These are phyloP conservation scores for Burhinus bistriatus DNA, from an alignment of 2,113 vertebrate species.

Conservation along the genomic window DNA sequence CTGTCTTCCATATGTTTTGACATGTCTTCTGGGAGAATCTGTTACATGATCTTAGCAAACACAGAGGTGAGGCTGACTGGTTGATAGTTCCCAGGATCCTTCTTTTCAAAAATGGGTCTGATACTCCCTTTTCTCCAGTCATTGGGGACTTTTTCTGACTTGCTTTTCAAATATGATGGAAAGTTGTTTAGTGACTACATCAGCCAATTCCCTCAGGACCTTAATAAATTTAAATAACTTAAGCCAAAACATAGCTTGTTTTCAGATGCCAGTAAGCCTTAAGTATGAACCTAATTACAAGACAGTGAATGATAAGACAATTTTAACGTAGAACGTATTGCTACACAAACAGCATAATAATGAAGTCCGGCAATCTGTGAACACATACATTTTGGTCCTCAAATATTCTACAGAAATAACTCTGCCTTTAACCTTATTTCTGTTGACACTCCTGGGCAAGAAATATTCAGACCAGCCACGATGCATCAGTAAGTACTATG, in stretches of 20 bases:
- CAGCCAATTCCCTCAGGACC: not conserved
- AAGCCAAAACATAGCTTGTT: not conserved
- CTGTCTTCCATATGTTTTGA: not conserved
- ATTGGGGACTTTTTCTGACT: not conserved
- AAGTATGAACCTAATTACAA: not conserved
- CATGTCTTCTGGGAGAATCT: not conserved
- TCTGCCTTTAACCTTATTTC: not conserved
- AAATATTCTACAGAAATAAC: not conserved
- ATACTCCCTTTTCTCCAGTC: not conserved
- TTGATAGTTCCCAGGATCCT: not conserved
- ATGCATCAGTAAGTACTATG: not conserved
- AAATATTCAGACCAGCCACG: not conserved
- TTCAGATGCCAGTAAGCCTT: not conserved
- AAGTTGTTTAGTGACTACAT: not conserved
- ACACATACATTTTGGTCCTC: not conserved
- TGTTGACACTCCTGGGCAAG: not conserved
- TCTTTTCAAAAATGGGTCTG: not conserved
- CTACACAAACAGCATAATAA: not conserved
- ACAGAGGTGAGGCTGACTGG: not conserved
- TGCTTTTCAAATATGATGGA: not conserved
- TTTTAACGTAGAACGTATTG: not conserved
- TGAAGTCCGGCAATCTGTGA: not conserved
- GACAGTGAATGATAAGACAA: not conserved
- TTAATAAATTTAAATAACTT: not conserved
- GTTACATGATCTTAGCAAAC: not conserved